phyloP scores from a whole-genome alignment of 2,888 invertebrate species.

The Muscina levida region DNA sequence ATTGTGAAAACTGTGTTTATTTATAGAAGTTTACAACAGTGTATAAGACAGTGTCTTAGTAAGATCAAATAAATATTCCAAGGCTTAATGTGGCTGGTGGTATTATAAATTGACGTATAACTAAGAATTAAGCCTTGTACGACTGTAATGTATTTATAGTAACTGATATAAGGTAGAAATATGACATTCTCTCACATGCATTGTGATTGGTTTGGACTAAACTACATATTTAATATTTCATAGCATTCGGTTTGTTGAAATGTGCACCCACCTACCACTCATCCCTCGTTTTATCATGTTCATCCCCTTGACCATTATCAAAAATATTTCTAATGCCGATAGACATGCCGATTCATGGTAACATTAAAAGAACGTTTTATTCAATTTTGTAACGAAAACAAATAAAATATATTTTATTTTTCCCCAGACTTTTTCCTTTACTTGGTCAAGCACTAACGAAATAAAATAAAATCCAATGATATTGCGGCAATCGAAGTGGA shows the following conservation, averaged over 20 bases:
- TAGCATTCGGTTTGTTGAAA: background rate
- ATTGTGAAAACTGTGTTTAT: no score
- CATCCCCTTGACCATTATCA: conserved; percentile 17
- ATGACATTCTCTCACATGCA: no score
- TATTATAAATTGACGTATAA: no score
- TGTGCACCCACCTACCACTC: conserved; percentile 6
- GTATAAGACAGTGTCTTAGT: no score
- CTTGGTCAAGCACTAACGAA: conserved; percentile 69
- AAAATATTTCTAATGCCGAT: conserved; percentile 11
- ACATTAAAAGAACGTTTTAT: conserved; percentile 76
- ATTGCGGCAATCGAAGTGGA: conserved; percentile 57
- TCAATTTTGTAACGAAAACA: conserved; percentile 77
- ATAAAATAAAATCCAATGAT: conserved; percentile 76
- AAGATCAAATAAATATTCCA: no score
- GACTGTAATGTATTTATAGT: no score
- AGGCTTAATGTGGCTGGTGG: no score
- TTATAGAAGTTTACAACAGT: no score
- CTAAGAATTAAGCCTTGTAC: no score
- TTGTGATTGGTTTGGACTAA: no score
- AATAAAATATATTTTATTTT: conserved; percentile 74
- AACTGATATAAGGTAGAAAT: no score
- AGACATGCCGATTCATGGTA: conserved; percentile 52
- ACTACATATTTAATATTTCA: no score
- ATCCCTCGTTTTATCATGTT: background rate
- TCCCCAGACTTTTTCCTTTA: conserved; percentile 61